These are phyloP conservation scores for Aphelenchoides bicaudatus DNA, from an alignment of 2,888 invertebrate species.

Conservation along the genomic window DNA sequence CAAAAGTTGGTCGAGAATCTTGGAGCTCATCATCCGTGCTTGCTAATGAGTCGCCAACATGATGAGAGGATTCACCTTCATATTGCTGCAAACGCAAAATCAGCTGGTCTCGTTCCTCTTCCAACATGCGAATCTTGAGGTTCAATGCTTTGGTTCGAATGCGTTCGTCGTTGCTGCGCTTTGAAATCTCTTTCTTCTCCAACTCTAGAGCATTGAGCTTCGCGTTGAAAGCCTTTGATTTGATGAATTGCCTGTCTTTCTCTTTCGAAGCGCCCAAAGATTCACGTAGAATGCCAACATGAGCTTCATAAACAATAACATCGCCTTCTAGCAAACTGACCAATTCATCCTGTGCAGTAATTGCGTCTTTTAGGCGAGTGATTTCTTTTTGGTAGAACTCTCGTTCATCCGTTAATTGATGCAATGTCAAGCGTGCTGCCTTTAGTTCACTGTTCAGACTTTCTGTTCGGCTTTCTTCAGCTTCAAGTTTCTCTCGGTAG, in stretches of 20 bases:
- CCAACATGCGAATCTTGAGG: slow-evolving; percentile 48
- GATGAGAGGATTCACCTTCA: slow-evolving; percentile 13
- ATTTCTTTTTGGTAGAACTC: slow-evolving; percentile 46
- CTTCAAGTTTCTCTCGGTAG: slow-evolving; percentile 26
- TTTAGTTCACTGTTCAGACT: slow-evolving; percentile 27
- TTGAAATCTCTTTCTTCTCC: slow-evolving; percentile 53
- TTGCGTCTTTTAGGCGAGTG: slow-evolving; percentile 53
- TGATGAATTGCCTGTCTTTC: slow-evolving; percentile 53
- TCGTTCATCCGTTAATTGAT: slow-evolving; percentile 44
- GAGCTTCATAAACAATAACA: slow-evolving; percentile 55
- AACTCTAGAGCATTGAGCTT: slow-evolving; percentile 53
- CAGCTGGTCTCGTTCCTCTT: slow-evolving; percentile 51
- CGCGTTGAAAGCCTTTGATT: slow-evolving; percentile 57
- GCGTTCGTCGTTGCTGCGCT: slow-evolving; percentile 47
- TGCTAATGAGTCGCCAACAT: slow-evolving; percentile 2
- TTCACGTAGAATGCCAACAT: slow-evolving; percentile 55
- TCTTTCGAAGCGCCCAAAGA: slow-evolving; percentile 53
- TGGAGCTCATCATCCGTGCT: slow-evolving; percentile 11
- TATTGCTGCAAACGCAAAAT: slow-evolving; percentile 24
- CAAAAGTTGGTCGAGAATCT: slow-evolving; percentile 5
- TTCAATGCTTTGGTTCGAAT: slow-evolving; percentile 52
- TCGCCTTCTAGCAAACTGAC: slow-evolving; percentile 54
- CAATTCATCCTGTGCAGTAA: slow-evolving; percentile 50
- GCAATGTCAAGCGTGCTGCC: slow-evolving; percentile 36
- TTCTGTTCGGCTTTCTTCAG: slow-evolving; percentile 26